Conservation (phyloP, 2,888 invertebrate species). For the Rhagonycha fulva region DNA sequence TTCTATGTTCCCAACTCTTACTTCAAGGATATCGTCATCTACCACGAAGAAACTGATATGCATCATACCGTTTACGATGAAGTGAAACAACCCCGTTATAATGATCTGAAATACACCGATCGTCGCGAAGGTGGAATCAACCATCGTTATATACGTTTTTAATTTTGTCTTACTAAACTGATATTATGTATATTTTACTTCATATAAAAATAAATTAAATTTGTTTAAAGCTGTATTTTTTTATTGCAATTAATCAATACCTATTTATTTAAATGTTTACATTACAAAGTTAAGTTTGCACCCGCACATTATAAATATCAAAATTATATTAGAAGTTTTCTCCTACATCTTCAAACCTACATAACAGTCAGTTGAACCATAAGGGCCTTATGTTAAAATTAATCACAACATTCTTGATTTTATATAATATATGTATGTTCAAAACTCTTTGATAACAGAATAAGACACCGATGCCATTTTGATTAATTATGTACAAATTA, state of each 20-base stretch:
- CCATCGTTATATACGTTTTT: neutral
- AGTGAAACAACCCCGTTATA: neutral
- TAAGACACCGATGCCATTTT: too few relatives aligned
- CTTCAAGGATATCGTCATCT: slow-evolving; percentile 8
- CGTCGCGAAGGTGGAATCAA: neutral
- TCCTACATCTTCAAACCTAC: too few relatives aligned
- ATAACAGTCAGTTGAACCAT: too few relatives aligned
- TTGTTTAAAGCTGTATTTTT: neutral
- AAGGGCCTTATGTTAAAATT: too few relatives aligned
- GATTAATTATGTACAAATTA: too few relatives aligned
- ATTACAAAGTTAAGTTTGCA: too few relatives aligned
- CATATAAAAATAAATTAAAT: neutral
- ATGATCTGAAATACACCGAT: neutral
- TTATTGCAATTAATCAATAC: neutral
- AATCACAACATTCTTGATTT: too few relatives aligned
- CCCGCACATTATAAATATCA: too few relatives aligned
- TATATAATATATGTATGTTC: too few relatives aligned
- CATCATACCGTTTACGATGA: neutral
- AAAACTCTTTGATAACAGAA: too few relatives aligned
- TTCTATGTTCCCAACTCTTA: slow-evolving; percentile 6
- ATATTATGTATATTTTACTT: neutral
- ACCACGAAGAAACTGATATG: neutral
- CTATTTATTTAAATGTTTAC: too few relatives aligned
- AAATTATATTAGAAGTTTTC: too few relatives aligned
- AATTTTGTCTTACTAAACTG: neutral